phyloP scores from a whole-genome alignment of 2,797 vertebrate species.

The Microctenopoma lineatum region DNA sequence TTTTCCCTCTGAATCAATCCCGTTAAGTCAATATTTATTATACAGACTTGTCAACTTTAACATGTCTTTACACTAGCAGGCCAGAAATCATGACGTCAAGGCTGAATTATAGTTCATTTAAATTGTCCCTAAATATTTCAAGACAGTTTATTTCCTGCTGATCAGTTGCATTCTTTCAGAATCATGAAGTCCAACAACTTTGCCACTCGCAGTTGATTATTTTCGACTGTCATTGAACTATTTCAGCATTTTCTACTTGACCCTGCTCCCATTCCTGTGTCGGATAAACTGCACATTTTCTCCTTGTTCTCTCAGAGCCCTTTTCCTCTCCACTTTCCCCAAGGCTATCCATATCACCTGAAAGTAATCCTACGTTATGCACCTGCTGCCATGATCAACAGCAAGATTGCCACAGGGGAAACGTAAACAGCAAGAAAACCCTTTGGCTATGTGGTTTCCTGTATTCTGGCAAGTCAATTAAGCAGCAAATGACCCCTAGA shows the following conservation, averaged over 20 bases:
- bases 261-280: slow-evolving; percentile 48
- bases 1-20: background rate
- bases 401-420: slow-evolving; percentile 57
- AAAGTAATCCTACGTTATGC: slow-evolving; percentile 69
- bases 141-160: slow-evolving; percentile 40
- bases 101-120: slow-evolving; percentile 44
- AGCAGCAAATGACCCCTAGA: slow-evolving; percentile 85
- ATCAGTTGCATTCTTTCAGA: slow-evolving; percentile 43
- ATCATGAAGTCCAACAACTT: slow-evolving; percentile 49
- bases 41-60: slow-evolving; percentile 29
- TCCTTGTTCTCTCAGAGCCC: slow-evolving; percentile 53
- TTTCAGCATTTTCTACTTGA: slow-evolving; percentile 68
- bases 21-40: slow-evolving; percentile 24
- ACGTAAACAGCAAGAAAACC: slow-evolving; percentile 70
- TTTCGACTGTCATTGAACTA: slow-evolving; percentile 56
- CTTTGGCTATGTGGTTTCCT: slow-evolving; percentile 70
- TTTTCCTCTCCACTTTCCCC: slow-evolving; percentile 52
- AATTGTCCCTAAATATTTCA: slow-evolving; percentile 54
- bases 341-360: slow-evolving; percentile 60
- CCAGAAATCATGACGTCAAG: slow-evolving; percentile 36
- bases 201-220: slow-evolving; percentile 49
- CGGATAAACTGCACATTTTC: slow-evolving; percentile 42
- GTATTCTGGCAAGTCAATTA: slow-evolving; percentile 82
- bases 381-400: slow-evolving; percentile 73
- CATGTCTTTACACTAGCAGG: slow-evolving; percentile 35